Conservation (phyloP, 2,113 vertebrate genomes). For the Mixornis gularis region DNA sequence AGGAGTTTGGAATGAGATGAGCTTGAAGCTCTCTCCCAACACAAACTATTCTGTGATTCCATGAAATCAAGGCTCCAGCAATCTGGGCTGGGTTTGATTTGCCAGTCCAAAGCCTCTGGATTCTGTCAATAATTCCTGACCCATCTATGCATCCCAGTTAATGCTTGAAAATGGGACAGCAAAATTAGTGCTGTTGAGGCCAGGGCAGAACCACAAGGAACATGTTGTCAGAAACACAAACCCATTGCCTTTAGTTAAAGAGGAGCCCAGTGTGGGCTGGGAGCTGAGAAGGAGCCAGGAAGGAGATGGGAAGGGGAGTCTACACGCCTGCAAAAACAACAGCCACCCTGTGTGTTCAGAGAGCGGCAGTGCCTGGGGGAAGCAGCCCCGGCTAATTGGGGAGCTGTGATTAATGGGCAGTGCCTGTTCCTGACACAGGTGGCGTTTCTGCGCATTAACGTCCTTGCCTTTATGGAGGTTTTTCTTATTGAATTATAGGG, state of each 20-base stretch:
- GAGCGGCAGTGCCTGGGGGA: constrained; percentile 41
- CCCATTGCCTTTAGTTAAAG: background rate
- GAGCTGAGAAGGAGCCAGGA: background rate
- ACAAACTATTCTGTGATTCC: background rate
- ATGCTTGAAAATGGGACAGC: background rate
- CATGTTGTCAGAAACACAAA: background rate
- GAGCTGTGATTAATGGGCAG: constrained; percentile 84
- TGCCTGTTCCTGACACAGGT: constrained; percentile 78
- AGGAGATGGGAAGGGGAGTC: background rate
- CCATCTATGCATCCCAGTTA: fast-evolving
- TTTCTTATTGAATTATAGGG: constrained; percentile 79
- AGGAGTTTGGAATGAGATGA: background rate
- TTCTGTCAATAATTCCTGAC: background rate
- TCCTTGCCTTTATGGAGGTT: constrained; percentile 68
- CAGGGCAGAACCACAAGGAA: background rate
- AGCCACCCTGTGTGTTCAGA: background rate
- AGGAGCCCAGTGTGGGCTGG: background rate
- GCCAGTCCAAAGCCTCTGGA: background rate
- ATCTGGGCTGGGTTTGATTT: background rate
- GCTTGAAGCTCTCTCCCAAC: background rate
- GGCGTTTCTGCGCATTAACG: constrained; percentile 68
- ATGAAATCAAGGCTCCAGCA: background rate
- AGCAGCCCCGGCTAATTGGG: constrained; percentile 76
- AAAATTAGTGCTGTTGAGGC: background rate
- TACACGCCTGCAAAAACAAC: background rate